phyloP scores from a whole-genome alignment of 1,140 invertebrate genomes.

The Sycophila sp. region DNA sequence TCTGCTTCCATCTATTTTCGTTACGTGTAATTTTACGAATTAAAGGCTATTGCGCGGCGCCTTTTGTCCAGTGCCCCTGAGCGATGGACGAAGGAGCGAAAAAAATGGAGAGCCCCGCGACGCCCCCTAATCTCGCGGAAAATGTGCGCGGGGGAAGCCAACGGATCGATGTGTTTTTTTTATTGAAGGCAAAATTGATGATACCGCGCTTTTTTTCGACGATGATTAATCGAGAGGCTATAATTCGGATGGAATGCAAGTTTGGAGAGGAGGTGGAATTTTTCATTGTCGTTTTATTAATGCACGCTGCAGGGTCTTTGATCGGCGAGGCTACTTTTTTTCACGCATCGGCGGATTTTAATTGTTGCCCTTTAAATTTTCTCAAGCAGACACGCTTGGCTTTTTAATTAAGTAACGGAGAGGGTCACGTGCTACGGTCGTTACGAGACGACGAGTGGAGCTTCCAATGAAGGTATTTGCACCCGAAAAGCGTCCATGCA shows the following conservation, averaged over 20 bases:
- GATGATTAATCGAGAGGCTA: conserved; percentile 10
- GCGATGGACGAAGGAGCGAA: neutral
- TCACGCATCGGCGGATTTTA: too few relatives aligned
- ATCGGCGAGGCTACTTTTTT: neutral
- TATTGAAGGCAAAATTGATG: conserved; percentile 30
- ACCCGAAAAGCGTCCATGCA: too few relatives aligned
- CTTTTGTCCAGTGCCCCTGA: neutral
- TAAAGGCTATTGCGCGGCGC: neutral
- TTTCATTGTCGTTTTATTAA: neutral
- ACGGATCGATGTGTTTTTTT: conserved; percentile 3
- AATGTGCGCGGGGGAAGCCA: neutral
- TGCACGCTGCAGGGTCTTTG: neutral
- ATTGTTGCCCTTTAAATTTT: neutral
- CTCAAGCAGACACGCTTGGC: too few relatives aligned
- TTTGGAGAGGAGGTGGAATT: neutral
- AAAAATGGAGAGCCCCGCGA: neutral
- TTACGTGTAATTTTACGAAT: conserved; percentile 35
- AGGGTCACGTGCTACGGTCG: too few relatives aligned
- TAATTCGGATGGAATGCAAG: neutral
- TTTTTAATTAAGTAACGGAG: too few relatives aligned
- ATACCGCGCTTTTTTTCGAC: neutral
- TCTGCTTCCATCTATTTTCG: neutral
- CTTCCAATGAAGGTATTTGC: too few relatives aligned
- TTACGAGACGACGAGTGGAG: too few relatives aligned
- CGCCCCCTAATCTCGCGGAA: conserved; percentile 10